Conservation (phyloP, 2,888 invertebrate genomes). For the Dryadula phaetusa region DNA sequence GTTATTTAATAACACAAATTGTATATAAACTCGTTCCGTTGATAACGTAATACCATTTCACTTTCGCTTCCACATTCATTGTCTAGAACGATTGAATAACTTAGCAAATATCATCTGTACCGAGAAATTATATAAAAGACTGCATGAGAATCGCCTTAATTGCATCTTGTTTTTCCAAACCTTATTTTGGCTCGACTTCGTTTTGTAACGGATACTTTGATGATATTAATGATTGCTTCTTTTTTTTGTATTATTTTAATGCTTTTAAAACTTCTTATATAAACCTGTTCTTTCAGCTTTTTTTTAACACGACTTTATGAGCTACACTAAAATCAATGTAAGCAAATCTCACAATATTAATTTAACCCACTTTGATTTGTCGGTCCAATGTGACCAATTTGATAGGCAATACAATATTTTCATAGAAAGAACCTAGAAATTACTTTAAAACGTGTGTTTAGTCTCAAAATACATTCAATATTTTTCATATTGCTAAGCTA, state of each 20-base stretch:
- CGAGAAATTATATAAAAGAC: constrained; percentile 69
- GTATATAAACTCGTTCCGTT: constrained; percentile 55
- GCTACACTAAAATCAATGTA: no score
- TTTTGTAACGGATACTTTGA: constrained; percentile 18
- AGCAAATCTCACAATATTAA: no score
- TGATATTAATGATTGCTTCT: background rate
- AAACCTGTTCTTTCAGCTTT: constrained; percentile 27
- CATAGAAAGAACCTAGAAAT: no score
- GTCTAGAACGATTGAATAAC: constrained; percentile 81
- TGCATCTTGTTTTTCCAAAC: constrained; percentile 63
- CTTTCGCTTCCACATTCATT: constrained; percentile 81
- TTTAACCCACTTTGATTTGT: no score
- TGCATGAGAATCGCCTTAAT: constrained; percentile 74
- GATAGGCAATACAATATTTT: no score
- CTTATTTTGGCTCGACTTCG: constrained; percentile 53
- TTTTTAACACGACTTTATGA: no score
- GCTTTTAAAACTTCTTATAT: background rate
- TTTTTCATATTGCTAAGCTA: no score
- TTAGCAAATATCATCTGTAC: constrained; percentile 73
- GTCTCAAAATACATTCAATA: no score
- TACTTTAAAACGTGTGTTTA: no score
- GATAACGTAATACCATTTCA: constrained; percentile 76
- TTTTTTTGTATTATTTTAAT: constrained; percentile 49
- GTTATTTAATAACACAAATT: constrained; percentile 47
- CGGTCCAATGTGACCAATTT: no score